These are phyloP conservation scores for Dicentrarchus labrax DNA, from an alignment of 2,113 vertebrate genomes.

Conservation along the genomic window DNA sequence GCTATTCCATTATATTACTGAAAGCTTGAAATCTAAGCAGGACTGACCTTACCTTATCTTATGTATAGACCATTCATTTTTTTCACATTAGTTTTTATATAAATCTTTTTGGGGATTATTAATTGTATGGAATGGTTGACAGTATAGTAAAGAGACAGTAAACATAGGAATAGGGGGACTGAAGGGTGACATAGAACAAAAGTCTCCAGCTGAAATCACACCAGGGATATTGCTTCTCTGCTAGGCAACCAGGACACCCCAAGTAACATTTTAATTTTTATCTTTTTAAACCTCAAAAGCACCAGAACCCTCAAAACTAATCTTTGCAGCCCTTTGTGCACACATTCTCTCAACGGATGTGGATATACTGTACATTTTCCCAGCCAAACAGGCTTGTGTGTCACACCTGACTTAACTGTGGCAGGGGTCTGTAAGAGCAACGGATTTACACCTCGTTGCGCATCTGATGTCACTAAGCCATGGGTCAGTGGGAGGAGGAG, in stretches of 20 bases:
- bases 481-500: conserved; percentile 50
- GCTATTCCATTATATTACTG: not conserved
- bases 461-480: conserved; percentile 64
- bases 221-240: not conserved
- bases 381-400: conserved; percentile 34
- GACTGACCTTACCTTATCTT: not conserved
- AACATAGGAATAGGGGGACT: not conserved
- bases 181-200: not conserved
- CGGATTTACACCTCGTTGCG: conserved; percentile 73
- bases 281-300: not conserved
- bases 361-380: conserved; percentile 4
- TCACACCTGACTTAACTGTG: conserved; percentile 62
- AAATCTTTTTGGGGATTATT: not conserved
- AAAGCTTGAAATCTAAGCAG: not conserved
- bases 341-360: not conserved
- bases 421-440: conserved; percentile 48
- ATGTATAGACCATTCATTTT: not conserved
- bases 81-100: not conserved
- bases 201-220: not conserved
- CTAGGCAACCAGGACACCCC: not conserved
- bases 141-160: not conserved
- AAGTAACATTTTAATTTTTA: not conserved
- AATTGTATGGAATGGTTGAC: not conserved
- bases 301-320: conserved; percentile 10
- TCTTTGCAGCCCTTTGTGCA: not conserved